These are phyloP conservation scores for Fregata magnificens DNA, from an alignment of 2,113 vertebrate genomes.

Conservation along the genomic window DNA sequence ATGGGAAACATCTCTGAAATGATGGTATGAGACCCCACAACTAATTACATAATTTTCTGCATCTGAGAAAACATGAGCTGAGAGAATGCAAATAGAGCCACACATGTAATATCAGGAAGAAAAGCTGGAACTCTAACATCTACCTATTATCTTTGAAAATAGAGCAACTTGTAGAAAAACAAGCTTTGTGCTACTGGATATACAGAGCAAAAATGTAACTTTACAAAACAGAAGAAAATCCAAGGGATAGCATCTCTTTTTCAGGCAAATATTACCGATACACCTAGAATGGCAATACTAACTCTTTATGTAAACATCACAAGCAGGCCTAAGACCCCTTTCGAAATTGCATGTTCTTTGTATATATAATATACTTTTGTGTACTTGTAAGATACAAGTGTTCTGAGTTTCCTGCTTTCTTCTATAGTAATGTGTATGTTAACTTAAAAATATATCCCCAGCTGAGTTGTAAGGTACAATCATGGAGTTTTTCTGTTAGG, in stretches of 20 bases:
- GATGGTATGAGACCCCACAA: constrained; percentile 79
- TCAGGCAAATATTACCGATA: background rate
- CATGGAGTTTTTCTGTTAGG: background rate
- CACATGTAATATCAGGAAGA: constrained; percentile 61
- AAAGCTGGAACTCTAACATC: constrained; percentile 56
- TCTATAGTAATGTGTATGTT: background rate
- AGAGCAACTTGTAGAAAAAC: constrained; percentile 41
- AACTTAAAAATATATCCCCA: background rate
- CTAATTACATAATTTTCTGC: constrained; percentile 97
- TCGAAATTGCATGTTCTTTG: constrained; percentile 24
- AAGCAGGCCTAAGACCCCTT: constrained; percentile 29
- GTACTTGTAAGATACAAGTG: constrained; percentile 33
- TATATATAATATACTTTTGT: constrained; percentile 41
- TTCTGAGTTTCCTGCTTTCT: constrained; percentile 12
- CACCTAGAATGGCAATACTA: background rate
- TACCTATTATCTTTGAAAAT: constrained; percentile 57
- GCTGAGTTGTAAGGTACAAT: background rate
- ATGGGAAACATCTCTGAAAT: constrained; percentile 84
- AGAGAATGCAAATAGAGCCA: constrained; percentile 76
- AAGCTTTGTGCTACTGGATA: constrained; percentile 27
- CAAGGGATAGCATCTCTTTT: background rate
- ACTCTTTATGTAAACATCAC: constrained; percentile 9
- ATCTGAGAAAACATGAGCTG: constrained; percentile 90
- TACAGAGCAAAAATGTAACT: background rate
- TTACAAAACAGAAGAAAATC: background rate